Percentiles rank a stretch among this genome's conserved stretches.
Evolutionary conservation across 2,797 vertebrate species (phyloP).

Genomic region (Geotria australis): DNA sequence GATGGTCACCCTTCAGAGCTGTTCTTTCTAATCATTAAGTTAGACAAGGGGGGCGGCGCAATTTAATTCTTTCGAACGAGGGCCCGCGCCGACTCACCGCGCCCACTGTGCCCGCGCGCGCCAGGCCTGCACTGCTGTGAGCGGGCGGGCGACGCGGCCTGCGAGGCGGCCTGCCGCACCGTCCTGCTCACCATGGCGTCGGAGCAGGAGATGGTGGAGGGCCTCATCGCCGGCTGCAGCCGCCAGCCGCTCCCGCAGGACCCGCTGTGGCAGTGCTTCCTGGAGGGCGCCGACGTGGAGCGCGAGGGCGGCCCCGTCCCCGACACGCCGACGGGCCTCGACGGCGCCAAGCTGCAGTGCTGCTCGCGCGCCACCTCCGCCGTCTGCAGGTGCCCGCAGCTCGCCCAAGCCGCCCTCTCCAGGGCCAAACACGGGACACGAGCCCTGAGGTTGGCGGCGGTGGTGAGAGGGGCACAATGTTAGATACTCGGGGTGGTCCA

Average conservation of each 20-base stretch:
- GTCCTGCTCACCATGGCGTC: slow-evolving; percentile 87
- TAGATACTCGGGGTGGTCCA: too few species aligned
- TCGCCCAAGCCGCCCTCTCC: too few species aligned
- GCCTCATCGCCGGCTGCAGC: slow-evolving; percentile 55
- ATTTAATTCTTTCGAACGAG: too few species aligned
- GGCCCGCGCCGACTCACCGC: too few species aligned
- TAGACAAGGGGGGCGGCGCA: too few species aligned
- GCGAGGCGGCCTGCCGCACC: slow-evolving; percentile 54
- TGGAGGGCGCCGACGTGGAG: slow-evolving; percentile 39
- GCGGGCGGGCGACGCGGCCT: slow-evolving; percentile 50
- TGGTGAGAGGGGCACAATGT: too few species aligned
- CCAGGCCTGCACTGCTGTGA: slow-evolving; percentile 85
- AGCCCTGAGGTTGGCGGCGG: too few species aligned
- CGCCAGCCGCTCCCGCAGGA: slow-evolving; percentile 85
- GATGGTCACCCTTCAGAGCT: too few species aligned
- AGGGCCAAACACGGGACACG: too few species aligned
- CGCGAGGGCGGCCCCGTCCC: slow-evolving; percentile 30
- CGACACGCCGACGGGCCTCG: slow-evolving; percentile 24
- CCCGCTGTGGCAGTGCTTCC: slow-evolving; percentile 91
- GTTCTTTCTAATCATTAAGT: too few species aligned
- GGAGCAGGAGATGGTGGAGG: slow-evolving; percentile 90
- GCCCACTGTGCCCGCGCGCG: not conserved
- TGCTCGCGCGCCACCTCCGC: slow-evolving; percentile 90
- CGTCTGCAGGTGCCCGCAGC: slow-evolving; percentile 13
- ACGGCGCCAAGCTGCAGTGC: slow-evolving; percentile 86